Conservation (phyloP, 2,113 vertebrate genomes). For the Lasiurus cinereus region DNA sequence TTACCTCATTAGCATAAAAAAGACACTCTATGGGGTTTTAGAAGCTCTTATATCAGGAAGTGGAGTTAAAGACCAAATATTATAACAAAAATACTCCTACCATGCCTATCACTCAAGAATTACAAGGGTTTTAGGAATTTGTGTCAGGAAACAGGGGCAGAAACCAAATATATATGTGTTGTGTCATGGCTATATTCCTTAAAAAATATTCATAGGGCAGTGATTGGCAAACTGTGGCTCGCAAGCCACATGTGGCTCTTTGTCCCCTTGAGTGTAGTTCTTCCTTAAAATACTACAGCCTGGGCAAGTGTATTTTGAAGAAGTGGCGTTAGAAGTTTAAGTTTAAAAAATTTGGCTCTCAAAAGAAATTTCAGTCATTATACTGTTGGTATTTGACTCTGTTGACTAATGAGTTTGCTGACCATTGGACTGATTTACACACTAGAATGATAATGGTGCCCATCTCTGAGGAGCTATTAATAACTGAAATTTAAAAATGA, state of each 20-base stretch:
- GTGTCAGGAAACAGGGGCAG: neutral
- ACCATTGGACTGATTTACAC: neutral
- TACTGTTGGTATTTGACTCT: no score
- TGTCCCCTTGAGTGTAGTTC: no score
- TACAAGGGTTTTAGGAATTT: neutral
- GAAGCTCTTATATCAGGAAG: neutral
- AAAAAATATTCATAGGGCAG: neutral
- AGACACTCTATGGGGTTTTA: neutral
- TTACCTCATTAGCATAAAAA: neutral
- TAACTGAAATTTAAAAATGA: slow-evolving; percentile 22
- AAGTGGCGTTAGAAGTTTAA: no score
- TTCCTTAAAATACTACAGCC: no score
- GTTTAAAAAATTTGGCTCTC: no score
- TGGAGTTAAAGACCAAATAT: slow-evolving; percentile 8
- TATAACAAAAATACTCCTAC: neutral
- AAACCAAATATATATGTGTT: neutral
- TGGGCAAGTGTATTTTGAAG: no score
- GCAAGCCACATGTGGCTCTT: no score
- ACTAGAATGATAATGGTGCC: neutral
- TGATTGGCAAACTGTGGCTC: no score
- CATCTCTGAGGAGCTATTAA: slow-evolving; percentile 5
- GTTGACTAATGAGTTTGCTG: no score
- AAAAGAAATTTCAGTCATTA: no score
- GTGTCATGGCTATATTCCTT: neutral
- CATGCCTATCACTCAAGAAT: neutral